Base-by-base conservation (phyloP, 2,888 invertebrate genomes). In the Tachina fera region DNA sequence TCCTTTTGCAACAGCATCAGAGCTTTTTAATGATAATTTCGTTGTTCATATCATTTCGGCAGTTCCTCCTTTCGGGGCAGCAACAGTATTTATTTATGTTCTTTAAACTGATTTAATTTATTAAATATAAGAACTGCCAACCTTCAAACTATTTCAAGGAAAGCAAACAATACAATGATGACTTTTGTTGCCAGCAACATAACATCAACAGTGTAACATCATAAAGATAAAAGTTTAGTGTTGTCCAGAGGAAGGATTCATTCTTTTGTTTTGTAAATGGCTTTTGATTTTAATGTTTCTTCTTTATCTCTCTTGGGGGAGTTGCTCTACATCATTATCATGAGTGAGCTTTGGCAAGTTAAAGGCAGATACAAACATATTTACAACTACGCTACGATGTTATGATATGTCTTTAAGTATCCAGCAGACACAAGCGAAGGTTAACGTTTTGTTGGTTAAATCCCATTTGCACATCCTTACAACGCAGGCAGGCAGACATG, bases 61-160 rank as follows among this genome's bases (percentile, higher is more conserved):
- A 75, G 78, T 86, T 79, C 70, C 85, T 79, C 82, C 85, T 82
- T 70, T 14, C 53, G 41, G 16, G 56, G 58, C 47, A n/a, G 41
- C 13, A 56, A 56, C 56, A 56, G 22, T 16, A 72, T 61, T 56
- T 74, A 81, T 83, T 79, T 51, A 71, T 79, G 70, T 16, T 71
- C 72, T 79, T 67, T 79, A 79, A 86, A 86, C 78, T 71, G 79
- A 86, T 86, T 86, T 86, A 83, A 86, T 86, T 86, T 86, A 83
- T 83, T 79, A 83, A 71, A 86, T 75, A 86, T 79, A 79, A 76
- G 65, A 75, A 75, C 60, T 75, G 58, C 51, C 47, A 51, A 63
- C 63, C 63, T 51, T 61, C 51, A 75, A 75, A 63, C 63, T 63
- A n/a, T 56, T 56, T 41, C 71, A 53, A 13, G 14, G 41, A 19